phyloP scores from a whole-genome alignment of 2,797 vertebrate species.

The Cuculus canorus region DNA sequence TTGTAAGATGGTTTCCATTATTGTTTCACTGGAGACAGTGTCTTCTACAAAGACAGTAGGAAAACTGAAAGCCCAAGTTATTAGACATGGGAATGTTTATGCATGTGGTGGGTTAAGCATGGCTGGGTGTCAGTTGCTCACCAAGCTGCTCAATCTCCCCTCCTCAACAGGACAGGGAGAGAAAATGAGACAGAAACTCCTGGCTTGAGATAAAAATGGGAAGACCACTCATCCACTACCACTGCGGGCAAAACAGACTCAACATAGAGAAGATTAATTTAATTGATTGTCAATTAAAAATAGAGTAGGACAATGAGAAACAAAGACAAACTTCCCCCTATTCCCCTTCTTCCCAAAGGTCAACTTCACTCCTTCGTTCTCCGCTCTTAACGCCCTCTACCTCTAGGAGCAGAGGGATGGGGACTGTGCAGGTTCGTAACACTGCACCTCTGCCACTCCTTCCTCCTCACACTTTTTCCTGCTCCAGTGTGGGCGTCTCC shows the following conservation, averaged over 20 bases:
- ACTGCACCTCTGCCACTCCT: not conserved
- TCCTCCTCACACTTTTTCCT: not conserved
- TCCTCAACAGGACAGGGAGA: not conserved
- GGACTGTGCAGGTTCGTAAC: not conserved
- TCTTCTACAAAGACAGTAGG: not conserved
- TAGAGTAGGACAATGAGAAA: no score
- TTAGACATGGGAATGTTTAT: not conserved
- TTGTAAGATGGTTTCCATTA: not conserved
- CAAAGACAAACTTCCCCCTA: no score
- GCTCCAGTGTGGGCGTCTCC: accelerated
- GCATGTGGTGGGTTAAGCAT: not conserved
- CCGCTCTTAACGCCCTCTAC: not conserved
- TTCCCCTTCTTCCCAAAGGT: not conserved
- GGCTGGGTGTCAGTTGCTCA: not conserved
- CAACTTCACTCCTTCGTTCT: not conserved
- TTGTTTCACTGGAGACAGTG: not conserved
- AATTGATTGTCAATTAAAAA: no score
- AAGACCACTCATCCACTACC: no score
- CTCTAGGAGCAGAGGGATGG: no score
- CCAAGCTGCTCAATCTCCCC: accelerated
- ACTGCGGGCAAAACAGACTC: no score
- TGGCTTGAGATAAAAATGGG: not conserved
- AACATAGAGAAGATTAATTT: no score
- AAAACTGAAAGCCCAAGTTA: not conserved
- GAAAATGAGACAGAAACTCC: not conserved